Evolutionary conservation across 2,113 vertebrate species (phyloP), one percentile per base, ranked within the genome.

Genomic region (Rhinoptilus africanus): DNA sequence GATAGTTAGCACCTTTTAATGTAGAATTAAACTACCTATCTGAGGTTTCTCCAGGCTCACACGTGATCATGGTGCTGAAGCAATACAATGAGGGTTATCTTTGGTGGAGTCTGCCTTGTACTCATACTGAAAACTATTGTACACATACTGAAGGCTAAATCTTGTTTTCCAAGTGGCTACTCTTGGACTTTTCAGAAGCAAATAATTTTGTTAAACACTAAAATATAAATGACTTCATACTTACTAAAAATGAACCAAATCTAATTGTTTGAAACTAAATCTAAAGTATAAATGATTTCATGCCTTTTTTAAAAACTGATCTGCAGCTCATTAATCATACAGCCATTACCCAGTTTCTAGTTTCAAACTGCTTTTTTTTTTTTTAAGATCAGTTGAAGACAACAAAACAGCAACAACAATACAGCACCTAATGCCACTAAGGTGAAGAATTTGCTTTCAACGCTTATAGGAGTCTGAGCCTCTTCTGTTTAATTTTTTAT

Each of bases 401-500:
- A 85, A 71, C 48, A 96, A 87, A 95, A 59, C 23, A 92, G 35
- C 66, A 91, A 73, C 27, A 80, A 66, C 24, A 66, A 53, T 43
- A 56, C 6, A 92, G 47, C 18, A 72, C 41, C n/a, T 80, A 88
- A 85, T 88, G 74, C 39, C 51, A 74, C 60, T 59, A 19, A 93
- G 91, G 35, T 85, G 69, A 94, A 89, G 45, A 93, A 93, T 92
- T n/a, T 79, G 30, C 53, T 91, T 93, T 90, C 80, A 81, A 75
- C 34, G 81, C n/a, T 72, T 86, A 48, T 2, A 74, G 39, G 39
- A 89, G 22, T 41, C 39, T 67, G 63, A 94, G 78, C 27, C 22
- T 77, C 22, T 92, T 92, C 67, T 82, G 68, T 67, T 93, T 85
- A 34, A 64, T 86, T 93, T 96, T 96, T 92, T 94, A 96, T 89